Evolutionary conservation across 2,113 vertebrate genomes (phyloP).

Genomic region (Ictidomys tridecemlineatus): DNA sequence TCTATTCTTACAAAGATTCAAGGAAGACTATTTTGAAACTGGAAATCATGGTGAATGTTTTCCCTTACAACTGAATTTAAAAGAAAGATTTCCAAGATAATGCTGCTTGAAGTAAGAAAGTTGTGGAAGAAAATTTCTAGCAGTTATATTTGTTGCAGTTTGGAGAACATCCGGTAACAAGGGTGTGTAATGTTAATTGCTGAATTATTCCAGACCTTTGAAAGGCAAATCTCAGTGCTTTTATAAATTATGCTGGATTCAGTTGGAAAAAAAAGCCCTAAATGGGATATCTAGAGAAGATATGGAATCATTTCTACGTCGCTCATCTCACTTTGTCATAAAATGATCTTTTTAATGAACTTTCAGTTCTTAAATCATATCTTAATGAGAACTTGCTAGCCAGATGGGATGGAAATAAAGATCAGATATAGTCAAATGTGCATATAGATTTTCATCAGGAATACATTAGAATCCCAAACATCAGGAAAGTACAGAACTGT

Average conservation of each 20-base stretch:
- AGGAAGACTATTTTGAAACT: constrained; percentile 6
- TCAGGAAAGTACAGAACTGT: constrained; percentile 36
- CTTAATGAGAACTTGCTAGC: constrained; percentile 81
- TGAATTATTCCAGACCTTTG: constrained; percentile 68
- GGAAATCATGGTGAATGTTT: constrained; percentile 58
- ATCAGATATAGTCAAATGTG: constrained; percentile 70
- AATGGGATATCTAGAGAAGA: constrained; percentile 77
- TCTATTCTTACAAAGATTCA: constrained; percentile 45
- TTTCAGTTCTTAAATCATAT: constrained; percentile 84
- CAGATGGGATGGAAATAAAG: constrained; percentile 76
- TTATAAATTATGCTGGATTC: constrained; percentile 76
- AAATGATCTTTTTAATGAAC: constrained; percentile 85
- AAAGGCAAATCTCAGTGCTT: constrained; percentile 65
- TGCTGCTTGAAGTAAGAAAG: constrained; percentile 49
- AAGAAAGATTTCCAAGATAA: constrained; percentile 44
- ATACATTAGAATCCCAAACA: constrained; percentile 74
- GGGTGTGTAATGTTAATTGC: constrained; percentile 71
- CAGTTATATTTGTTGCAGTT: constrained; percentile 52
- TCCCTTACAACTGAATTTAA: constrained; percentile 22
- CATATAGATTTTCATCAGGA: constrained; percentile 76
- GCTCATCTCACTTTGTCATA: constrained; percentile 78
- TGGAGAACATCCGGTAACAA: constrained; percentile 36
- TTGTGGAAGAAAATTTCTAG: constrained; percentile 4
- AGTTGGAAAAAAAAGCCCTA: constrained; percentile 75
- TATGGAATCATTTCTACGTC: constrained; percentile 72